These are phyloP conservation scores for Eupithecia inturbata DNA, from an alignment of 2,888 invertebrate species.

Conservation along the genomic window DNA sequence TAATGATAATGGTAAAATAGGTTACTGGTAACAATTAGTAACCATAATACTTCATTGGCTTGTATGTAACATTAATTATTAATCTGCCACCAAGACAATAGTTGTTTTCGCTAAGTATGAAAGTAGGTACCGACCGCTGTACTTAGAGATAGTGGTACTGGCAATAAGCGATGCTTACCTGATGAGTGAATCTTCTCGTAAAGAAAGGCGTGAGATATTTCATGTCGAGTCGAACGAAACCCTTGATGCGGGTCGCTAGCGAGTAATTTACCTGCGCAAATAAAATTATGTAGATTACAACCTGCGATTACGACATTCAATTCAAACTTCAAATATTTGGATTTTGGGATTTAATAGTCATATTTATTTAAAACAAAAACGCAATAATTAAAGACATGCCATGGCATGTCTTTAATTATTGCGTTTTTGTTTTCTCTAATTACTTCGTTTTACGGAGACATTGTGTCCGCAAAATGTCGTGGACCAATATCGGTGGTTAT, in stretches of 20 bases:
- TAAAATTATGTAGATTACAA: slow-evolving; percentile 1
- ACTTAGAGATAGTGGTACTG: background rate
- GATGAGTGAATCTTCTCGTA: slow-evolving; percentile 96
- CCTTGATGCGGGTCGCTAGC: slow-evolving; percentile 89
- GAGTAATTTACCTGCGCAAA: slow-evolving; percentile 86
- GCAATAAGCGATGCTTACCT: slow-evolving; percentile 77
- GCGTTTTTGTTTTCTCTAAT: background rate
- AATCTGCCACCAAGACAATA: background rate
- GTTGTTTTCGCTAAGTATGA: background rate
- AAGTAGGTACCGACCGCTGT: background rate
- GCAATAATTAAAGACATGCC: background rate
- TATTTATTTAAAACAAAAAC: background rate
- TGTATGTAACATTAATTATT: too few species aligned
- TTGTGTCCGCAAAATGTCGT: background rate
- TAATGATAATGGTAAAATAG: too few species aligned
- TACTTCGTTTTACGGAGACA: too few species aligned
- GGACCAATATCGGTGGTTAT: background rate
- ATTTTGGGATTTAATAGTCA: background rate
- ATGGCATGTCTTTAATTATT: background rate
- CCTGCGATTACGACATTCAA: background rate
- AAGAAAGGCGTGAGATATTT: slow-evolving; percentile 98
- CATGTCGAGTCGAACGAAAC: slow-evolving; percentile 95
- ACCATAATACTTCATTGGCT: too few species aligned
- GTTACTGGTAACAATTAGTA: too few species aligned
- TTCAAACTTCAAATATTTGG: background rate